Base-by-base conservation (phyloP, 2,113 vertebrate genomes). In the Mastomys natalensis region DNA sequence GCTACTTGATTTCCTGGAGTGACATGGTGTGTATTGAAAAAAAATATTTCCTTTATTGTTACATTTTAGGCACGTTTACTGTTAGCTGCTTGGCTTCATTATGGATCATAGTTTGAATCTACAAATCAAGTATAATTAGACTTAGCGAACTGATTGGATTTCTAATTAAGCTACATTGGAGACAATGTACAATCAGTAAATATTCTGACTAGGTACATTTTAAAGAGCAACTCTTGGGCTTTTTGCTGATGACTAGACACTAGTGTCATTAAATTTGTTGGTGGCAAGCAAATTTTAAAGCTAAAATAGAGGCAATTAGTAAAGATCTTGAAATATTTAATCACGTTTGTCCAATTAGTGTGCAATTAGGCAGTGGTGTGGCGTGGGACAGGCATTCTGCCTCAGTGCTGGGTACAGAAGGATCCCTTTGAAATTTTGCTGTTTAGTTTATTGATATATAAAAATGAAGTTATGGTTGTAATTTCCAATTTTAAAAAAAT, bases 291-390 rank as follows among this genome's bases (percentile, higher is more conserved):
- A 99, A 99, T 99, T 99, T 99, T 99, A 99, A 99, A 99, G 99
- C 99, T 99, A 99, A 99, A 99, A 99, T 99, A 99, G 99, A 99
- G 99, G 99, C 99, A 99, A 99, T 99, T 99, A 99, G 99, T 98
- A 99, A 99, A 99, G 99, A 99, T 99, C 99, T 99, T 99, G 99
- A 99, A 99, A 99, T 99, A 99, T 99, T 99, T 99, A 99, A 99
- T 99, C 99, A 99, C 99, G 99, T 99, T 99, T 99, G 99, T 99
- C 99, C 99, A 99, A 99, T 99, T 99, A 99, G 99, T 99, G 99
- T 98, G 99, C 99, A 99, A 99, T 99, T 99, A 99, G 99, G 99
- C 99, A 99, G 99, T 99, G 99, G 99, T 99, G 99, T 99, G 99
- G 99, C 98, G 97, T 99, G 98, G 99, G 99, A 99, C 99, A 99